Base-by-base conservation (phyloP, 53 echinoderm and acorn worm species). In the Henricia sp. region DNA sequence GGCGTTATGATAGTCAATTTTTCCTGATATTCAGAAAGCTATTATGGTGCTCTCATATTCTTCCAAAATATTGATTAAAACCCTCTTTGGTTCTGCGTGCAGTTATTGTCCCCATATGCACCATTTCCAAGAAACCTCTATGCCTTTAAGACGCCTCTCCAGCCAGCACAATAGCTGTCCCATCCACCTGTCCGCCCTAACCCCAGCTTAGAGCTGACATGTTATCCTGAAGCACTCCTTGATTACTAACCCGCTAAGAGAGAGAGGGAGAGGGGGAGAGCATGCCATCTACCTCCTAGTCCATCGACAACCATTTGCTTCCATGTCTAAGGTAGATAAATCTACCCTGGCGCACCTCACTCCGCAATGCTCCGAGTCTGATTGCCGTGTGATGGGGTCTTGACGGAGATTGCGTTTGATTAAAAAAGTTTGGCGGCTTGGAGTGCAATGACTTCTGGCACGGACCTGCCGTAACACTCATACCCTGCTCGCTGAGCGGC, bases 401-500 rank as follows among this genome's bases (percentile, higher is more conserved):
- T 39, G 67, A 38, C 39, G 39, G 23, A 67, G 67, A 37, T 67
- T 67, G 6, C 67, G 39, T 67, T 67, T 67, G 67, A 67, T 67
- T 67, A 63, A 67, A 38, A 67, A 38, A 37, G 39, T 37, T 67
- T 21, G n/a, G 1, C 3, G 67, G 37, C 67, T 6, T 10, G 39
- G 67, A 67, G 67, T 67, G 67, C 67, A n/a, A 37, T 67, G 38
- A 23, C 67, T 37, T 67, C 39, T 27, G 56, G 9, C 2, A 34
- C 58, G 29, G n/a, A n/a, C n/a, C n/a, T 60, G 1, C 30, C 13
- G 62, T 33, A 60, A 33, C 62, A 34, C n/a, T n/a, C 62, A 28
- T 60, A 34, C 62, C 30, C 62, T 34, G 62, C 33, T 13, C 62
- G 62, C 33, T 13, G 33, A 60, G 33, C 62, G 6, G 29, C 32